Conservation (phyloP, 2,113 vertebrate genomes). For the Nicator chloris region DNA sequence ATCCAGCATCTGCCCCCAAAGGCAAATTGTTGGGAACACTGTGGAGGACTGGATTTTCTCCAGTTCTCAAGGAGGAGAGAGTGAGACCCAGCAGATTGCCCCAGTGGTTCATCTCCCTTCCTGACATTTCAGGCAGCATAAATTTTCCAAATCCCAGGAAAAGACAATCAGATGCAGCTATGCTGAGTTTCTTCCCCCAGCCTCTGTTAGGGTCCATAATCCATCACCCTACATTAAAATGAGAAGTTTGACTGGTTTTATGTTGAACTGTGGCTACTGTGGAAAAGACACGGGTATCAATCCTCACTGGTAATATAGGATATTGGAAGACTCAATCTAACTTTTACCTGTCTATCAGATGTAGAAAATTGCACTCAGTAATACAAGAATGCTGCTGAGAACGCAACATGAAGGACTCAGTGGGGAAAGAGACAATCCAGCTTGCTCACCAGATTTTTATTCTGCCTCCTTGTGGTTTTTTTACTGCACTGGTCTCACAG, state of each 20-base stretch:
- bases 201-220: neutral
- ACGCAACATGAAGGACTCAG: neutral
- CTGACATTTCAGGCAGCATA: neutral
- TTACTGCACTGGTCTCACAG: neutral
- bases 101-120: neutral
- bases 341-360: neutral
- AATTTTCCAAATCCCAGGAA: neutral
- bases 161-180: neutral
- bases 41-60: neutral
- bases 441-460: neutral
- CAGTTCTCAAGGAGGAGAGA: neutral
- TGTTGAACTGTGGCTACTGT: neutral
- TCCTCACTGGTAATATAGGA: neutral
- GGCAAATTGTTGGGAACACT: neutral
- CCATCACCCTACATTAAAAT: neutral
- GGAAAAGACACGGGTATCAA: neutral
- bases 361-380: neutral
- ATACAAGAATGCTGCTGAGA: neutral
- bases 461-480: neutral
- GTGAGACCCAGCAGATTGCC: neutral
- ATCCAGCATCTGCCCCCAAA: neutral
- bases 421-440: neutral
- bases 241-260: neutral
- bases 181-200: neutral
- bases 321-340: neutral